Percentiles rank a stretch among this genome's conserved stretches.
These are phyloP conservation scores for Xanthia togata DNA, from an alignment of 2,888 invertebrate species.

Conservation along the genomic window DNA sequence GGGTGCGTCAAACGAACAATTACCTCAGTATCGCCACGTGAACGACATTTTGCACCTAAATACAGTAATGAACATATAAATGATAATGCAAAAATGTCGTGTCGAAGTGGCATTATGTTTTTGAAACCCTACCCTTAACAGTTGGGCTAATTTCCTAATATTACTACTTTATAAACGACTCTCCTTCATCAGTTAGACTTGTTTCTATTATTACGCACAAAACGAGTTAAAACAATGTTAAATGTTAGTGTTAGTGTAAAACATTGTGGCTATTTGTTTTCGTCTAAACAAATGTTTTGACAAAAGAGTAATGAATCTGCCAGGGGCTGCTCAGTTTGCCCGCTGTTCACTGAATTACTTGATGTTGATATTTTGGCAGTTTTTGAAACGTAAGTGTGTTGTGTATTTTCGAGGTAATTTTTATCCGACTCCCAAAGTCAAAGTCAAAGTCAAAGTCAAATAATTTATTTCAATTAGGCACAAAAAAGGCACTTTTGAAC, in stretches of 20 bases:
- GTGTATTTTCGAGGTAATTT: neutral
- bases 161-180: constrained; percentile 5
- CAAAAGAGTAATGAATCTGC: constrained; percentile 61
- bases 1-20: neutral
- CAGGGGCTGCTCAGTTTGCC: constrained; percentile 25
- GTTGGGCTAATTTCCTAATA: constrained; percentile 20
- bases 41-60: neutral
- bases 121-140: neutral
- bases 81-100: constrained; percentile 37
- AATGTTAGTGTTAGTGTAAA: constrained; percentile 46
- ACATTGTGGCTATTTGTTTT: constrained; percentile 56
- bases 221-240: constrained; percentile 30
- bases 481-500: too few species aligned
- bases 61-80: neutral
- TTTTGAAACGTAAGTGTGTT: constrained; percentile 1
- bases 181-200: constrained; percentile 4
- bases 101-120: constrained; percentile 20
- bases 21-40: neutral
- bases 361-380: constrained; percentile 2
- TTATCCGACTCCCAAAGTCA: too few species aligned
- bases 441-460: too few species aligned
- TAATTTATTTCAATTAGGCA: too few species aligned
- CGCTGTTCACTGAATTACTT: constrained; percentile 19
- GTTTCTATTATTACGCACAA: constrained; percentile 26
- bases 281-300: constrained; percentile 60